Percentiles rank a stretch among this genome's conserved stretches.
These are phyloP conservation scores for Coelopa frigida DNA, from an alignment of 1,140 invertebrate species.

Conservation along the genomic window DNA sequence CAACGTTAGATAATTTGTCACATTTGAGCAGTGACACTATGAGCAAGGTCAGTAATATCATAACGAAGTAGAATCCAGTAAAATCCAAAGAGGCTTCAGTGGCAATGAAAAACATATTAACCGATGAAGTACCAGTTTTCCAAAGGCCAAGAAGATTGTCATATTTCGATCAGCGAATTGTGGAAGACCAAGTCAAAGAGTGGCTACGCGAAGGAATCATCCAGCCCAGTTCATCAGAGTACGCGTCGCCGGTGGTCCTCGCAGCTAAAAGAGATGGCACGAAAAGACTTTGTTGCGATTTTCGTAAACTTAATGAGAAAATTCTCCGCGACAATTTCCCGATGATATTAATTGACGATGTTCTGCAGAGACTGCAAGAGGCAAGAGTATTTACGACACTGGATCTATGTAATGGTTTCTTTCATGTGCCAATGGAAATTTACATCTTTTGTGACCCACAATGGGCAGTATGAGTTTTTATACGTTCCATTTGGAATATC, in stretches of 20 bases:
- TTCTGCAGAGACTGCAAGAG: constrained; percentile 13
- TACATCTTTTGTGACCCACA: constrained; percentile 8
- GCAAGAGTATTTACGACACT: constrained; percentile 17
- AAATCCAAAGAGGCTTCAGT: no score
- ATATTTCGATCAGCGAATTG: constrained; percentile 14
- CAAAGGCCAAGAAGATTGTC: constrained; percentile 19
- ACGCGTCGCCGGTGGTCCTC: constrained; percentile 11
- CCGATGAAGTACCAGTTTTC: constrained; percentile 22
- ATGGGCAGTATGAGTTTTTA: constrained; percentile 3
- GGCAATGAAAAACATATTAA: constrained; percentile 18
- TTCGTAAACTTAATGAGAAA: constrained; percentile 9
- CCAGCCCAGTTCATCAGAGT: constrained; percentile 19
- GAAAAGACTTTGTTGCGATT: constrained; percentile 14
- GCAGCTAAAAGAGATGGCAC: constrained; percentile 12
- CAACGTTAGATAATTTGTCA: no score
- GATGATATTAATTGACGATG: constrained; percentile 20
- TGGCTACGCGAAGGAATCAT: constrained; percentile 26
- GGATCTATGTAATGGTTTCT: constrained; percentile 13
- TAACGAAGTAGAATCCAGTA: no score
- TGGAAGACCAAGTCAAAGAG: constrained; percentile 20
- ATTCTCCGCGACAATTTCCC: constrained; percentile 14
- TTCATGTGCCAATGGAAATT: constrained; percentile 9
- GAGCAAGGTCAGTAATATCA: no score
- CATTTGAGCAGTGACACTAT: no score
- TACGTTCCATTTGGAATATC: constrained; percentile 10